phyloP scores from a whole-genome alignment of 2,797 vertebrate species.

The Gymnodraco acuticeps region DNA sequence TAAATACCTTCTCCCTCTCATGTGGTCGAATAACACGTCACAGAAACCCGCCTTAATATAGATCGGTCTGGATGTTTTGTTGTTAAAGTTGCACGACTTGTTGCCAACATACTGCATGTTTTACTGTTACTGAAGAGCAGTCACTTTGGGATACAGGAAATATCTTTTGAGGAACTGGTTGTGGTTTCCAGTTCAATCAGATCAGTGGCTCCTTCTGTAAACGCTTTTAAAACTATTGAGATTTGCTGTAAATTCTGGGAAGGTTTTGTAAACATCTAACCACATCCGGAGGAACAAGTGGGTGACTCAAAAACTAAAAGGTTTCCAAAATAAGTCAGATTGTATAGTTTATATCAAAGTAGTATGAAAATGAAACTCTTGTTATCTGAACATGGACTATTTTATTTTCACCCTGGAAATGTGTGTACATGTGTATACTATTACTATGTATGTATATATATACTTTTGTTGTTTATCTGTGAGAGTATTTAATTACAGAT shows the following conservation, averaged over 20 bases:
- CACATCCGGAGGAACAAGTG: neutral
- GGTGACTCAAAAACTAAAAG: no score
- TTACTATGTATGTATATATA: no score
- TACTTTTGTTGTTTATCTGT: no score
- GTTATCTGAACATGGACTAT: no score
- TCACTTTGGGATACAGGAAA: no score
- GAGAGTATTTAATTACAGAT: no score
- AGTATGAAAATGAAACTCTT: no score
- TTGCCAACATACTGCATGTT: neutral
- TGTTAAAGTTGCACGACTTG: neutral
- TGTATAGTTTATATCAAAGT: no score
- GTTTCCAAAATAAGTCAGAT: no score
- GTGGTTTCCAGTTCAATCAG: neutral
- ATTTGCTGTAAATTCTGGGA: neutral
- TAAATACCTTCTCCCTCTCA: neutral
- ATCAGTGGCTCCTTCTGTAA: constrained; percentile 2
- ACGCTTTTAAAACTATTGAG: neutral
- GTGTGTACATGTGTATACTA: no score
- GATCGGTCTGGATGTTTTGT: neutral
- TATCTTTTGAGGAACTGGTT: no score
- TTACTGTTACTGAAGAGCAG: neutral
- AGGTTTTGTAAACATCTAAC: neutral
- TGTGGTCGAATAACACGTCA: neutral
- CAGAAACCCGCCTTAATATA: neutral
- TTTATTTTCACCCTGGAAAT: no score